Conservation (phyloP, 2,888 invertebrate species). For the Trissonchulus latispiculum region DNA sequence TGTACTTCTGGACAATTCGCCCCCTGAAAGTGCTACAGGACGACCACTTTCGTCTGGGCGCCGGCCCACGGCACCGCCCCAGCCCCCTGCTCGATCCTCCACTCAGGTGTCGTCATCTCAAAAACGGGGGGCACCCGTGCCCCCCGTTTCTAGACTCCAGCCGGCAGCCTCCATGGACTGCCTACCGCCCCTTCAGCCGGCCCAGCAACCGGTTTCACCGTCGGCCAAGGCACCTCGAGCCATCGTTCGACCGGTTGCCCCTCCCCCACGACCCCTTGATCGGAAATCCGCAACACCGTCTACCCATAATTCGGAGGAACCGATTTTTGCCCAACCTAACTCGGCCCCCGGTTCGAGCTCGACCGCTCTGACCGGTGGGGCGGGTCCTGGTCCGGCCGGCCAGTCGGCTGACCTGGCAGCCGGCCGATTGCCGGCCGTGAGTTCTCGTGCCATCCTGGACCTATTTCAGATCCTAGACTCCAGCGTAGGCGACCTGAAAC, state of each 20-base stretch:
- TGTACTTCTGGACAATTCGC: background rate
- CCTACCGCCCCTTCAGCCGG: slow-evolving; percentile 2
- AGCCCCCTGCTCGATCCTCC: background rate
- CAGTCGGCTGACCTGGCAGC: background rate
- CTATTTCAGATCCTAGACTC: slow-evolving; percentile 31
- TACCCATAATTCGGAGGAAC: background rate
- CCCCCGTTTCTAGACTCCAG: background rate
- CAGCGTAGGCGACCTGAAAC: slow-evolving; percentile 27
- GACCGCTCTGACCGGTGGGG: background rate
- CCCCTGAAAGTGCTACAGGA: background rate
- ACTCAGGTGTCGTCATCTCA: background rate
- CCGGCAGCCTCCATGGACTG: background rate
- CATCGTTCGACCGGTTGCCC: slow-evolving; percentile 24
- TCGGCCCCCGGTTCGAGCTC: background rate
- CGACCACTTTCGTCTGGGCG: background rate
- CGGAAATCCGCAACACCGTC: background rate
- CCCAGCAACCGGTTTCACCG: background rate
- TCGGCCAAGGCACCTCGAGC: slow-evolving; percentile 23
- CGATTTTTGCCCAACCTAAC: too few species aligned
- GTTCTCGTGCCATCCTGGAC: slow-evolving; percentile 32
- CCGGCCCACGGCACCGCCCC: background rate
- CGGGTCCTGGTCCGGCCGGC: background rate
- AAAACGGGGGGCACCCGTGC: background rate
- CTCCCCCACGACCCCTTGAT: background rate
- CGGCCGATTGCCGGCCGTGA: slow-evolving; percentile 23